Evolutionary conservation across 2,888 invertebrate genomes (phyloP), one percentile per base, ranked within the genome.

Genomic region (Drosophila pseudotakahashii): DNA sequence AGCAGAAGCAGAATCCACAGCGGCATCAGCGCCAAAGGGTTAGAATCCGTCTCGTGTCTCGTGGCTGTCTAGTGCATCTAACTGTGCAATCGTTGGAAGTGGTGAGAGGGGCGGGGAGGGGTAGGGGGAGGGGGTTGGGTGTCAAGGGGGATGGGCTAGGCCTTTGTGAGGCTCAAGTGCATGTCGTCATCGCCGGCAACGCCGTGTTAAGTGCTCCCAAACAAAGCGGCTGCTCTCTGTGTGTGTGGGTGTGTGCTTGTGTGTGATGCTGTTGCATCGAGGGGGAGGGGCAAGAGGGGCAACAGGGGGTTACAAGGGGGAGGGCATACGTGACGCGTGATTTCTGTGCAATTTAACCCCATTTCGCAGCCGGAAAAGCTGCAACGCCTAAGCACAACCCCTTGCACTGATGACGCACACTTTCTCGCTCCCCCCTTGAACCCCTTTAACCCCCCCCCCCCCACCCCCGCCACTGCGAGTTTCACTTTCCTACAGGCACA

Each of bases 101-200:
- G 50, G 26, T 23, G 53, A 14, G 44, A 7, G 62, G 53, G n/a
- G 45, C 26, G 41, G 26, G 19, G 44, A 7, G 62, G 50, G n/a
- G 45, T 48, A 54, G 50, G 42, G 37, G 51, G 45, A 11, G 41
- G 26, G 39, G 54, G 41, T 55, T 23, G 26, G 26, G 26, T 5
- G 26, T 26, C 26, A 0, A 26, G 34, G 60, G 48, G 55, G 58
- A 11, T 26, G 48, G 34, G 30, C 32, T 41, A 68, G 72, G 75
- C 81, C 76, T 89, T 90, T 89, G 88, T 90, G 76, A 68, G 88
- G 78, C 79, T 90, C 90, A 90, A 90, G 89, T 90, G 90, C 90
- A 90, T 90, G 91, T 90, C 89, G 91, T 88, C 90, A 85, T 78
- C 89, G 90, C 73, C 89, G 52, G 53, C 69, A 71, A 60, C 48